A percentile compares a stretch with the other conserved stretches of the same genome.
Conservation (phyloP, 2,113 vertebrate species). For the Psephotus haematonotus region DNA sequence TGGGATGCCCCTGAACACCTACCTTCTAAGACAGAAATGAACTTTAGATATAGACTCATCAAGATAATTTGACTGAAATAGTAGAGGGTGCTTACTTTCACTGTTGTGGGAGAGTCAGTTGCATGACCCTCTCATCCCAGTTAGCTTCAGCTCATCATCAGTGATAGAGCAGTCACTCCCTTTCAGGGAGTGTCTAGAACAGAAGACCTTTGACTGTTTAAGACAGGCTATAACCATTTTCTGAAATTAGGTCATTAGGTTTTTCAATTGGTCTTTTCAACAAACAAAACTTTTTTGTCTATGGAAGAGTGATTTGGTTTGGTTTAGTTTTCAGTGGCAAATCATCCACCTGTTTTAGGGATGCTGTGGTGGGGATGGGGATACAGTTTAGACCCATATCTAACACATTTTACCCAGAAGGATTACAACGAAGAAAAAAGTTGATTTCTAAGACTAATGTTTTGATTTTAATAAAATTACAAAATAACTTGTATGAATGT, state of each 20-base stretch:
- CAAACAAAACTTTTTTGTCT: neutral
- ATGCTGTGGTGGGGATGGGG: neutral
- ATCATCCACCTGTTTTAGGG: neutral
- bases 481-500: neutral
- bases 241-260: neutral
- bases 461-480: neutral
- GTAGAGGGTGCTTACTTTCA: neutral
- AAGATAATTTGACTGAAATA: neutral
- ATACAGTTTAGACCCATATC: neutral
- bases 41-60: neutral
- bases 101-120: neutral
- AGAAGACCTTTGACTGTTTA: neutral
- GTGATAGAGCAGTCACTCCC: neutral
- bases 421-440: neutral
- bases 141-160: neutral
- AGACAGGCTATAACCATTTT: neutral
- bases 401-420: neutral
- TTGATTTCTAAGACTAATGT: neutral
- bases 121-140: neutral
- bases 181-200: neutral
- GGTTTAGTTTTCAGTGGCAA: neutral
- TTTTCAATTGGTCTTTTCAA: neutral
- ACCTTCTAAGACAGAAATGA: neutral
- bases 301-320: neutral
- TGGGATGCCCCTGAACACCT: neutral